These are phyloP conservation scores for Zaprionus ghesquierei DNA, from an alignment of 1,140 invertebrate species.

Conservation along the genomic window DNA sequence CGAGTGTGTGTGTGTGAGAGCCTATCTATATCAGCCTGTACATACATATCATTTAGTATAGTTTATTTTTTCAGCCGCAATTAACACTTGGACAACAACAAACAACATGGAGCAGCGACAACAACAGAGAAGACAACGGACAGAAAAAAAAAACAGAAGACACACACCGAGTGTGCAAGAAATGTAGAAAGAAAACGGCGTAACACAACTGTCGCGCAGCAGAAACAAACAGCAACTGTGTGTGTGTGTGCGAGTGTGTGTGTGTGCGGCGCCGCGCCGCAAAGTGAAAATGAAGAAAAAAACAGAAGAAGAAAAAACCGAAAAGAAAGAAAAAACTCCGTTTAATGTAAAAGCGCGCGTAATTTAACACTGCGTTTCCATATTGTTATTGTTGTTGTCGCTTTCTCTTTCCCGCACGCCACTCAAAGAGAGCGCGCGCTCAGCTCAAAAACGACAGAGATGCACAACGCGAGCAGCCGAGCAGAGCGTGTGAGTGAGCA, in stretches of 20 bases:
- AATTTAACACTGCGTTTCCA: slow-evolving; percentile 66
- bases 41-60: not conserved
- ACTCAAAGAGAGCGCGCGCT: slow-evolving; percentile 12
- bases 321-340: slow-evolving; percentile 41
- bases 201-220: slow-evolving; percentile 27
- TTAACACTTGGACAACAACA: slow-evolving; percentile 20
- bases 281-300: slow-evolving; percentile 47
- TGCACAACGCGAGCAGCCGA: not conserved
- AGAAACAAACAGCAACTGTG: slow-evolving; percentile 44
- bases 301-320: slow-evolving; percentile 5
- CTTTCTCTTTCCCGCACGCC: slow-evolving; percentile 65
- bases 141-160: not conserved
- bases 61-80: slow-evolving; percentile 36
- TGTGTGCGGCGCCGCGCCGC: not conserved
- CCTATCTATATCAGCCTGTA: not conserved
- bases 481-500: not conserved
- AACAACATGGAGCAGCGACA: slow-evolving; percentile 10
- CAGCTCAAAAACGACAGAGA: slow-evolving; percentile 1
- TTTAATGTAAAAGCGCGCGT: slow-evolving; percentile 73
- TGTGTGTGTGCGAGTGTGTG: not conserved
- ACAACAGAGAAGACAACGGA: not conserved
- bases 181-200: slow-evolving; percentile 8
- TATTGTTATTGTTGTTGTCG: slow-evolving; percentile 54
- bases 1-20: not conserved
- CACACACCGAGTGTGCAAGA: not conserved